Base-by-base conservation (phyloP, 1,140 invertebrate genomes). In the Papilio aristodemus region DNA sequence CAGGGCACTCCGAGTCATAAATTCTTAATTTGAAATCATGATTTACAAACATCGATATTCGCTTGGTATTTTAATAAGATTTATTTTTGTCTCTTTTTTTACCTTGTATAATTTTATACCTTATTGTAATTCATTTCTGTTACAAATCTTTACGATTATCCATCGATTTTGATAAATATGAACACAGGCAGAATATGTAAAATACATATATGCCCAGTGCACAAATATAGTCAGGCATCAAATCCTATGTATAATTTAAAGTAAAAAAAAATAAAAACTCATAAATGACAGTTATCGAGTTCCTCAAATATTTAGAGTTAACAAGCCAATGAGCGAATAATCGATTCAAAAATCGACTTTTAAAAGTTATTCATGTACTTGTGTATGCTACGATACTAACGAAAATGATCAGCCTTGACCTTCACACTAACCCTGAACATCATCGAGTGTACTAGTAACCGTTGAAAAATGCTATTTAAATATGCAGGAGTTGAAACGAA, bases 381-480 rank as follows among this genome's bases (percentile, higher is more conserved):
- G 46, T 8, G 11, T n/a, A 9, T 25, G 22, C 46, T 22, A 54
- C 46, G 4, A 19, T 19, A 54, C 9, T 54, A 19, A 54, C 46
- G 17, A 46, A 46, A 50, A 66, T 41, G 41, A 66, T 66, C 63
- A 66, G 63, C 63, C 63, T 66, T 66, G 41, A 50, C 63, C 63
- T 66, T 50, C 63, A 25, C 63, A 46, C 13, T 46, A 66, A 46
- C 63, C 63, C 63, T 50, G 63, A 66, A 66, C 36, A 66, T 46
- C 22, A 66, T 46, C 22, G 63, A 32, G 19, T 38, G 59, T 41
- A 46, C 59, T 62, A 62, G 36, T 6, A 62, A 36, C 63, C 41
- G 63, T 46, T 64, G 37, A 32, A 66, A 66, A 66, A 66, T 66
- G 59, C 32, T 62, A 66, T 66, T 66, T 22, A 46, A 66, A 50